Conservation (phyloP, 2,888 invertebrate genomes). For the Phlogophora meticulosa region DNA sequence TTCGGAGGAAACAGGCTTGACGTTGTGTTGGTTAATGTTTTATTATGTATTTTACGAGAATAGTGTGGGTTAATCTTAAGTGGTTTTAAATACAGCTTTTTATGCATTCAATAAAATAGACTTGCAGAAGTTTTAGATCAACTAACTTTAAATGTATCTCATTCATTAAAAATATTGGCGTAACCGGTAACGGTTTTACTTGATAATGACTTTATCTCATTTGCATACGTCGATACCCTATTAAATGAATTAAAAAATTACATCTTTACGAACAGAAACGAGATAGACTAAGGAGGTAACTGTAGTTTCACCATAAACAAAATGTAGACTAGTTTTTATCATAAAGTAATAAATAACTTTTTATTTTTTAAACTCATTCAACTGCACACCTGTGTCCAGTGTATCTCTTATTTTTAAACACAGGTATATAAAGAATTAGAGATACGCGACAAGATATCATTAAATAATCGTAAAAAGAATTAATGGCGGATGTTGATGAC, state of each 20-base stretch:
- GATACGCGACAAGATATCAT: conserved; percentile 61
- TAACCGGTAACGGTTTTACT: conserved; percentile 14
- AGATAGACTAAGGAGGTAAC: conserved; percentile 1
- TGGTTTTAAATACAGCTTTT: not conserved
- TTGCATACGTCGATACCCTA: conserved; percentile 12
- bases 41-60: not conserved
- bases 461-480: conserved; percentile 77
- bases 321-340: conserved; percentile 37
- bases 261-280: conserved; percentile 8
- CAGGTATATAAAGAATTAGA: conserved; percentile 33
- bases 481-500: conserved; percentile 79
- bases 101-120: not conserved
- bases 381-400: conserved; percentile 54
- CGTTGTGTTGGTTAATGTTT: no score
- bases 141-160: conserved; percentile 4
- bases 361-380: conserved; percentile 53
- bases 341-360: conserved; percentile 29
- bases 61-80: not conserved
- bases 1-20: no score
- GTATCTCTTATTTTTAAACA: conserved; percentile 10
- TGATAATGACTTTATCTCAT: conserved; percentile 17
- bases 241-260: conserved; percentile 14
- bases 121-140: not conserved
- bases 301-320: conserved; percentile 15
- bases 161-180: conserved; percentile 23